phyloP scores from a whole-genome alignment of 2,113 vertebrate species.

The Microtus ochrogaster region DNA sequence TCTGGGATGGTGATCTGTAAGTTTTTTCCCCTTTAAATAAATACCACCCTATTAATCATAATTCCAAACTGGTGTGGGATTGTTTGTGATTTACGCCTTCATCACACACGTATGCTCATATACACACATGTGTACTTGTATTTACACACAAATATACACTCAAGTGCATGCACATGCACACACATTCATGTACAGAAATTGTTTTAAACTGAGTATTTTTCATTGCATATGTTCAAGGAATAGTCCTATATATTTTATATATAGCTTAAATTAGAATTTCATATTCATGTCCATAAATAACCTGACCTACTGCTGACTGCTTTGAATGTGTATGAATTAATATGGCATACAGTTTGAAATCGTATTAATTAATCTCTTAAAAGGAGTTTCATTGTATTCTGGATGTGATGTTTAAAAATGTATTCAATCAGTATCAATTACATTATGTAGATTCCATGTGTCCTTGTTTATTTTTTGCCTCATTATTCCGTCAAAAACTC shows the following conservation, averaged over 20 bases:
- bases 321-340: slow-evolving; percentile 19
- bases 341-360: slow-evolving; percentile 21
- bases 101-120: too few species aligned
- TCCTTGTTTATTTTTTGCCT: slow-evolving; percentile 52
- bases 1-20: too few species aligned
- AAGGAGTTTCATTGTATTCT: slow-evolving; percentile 40
- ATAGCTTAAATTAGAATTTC: slow-evolving; percentile 17
- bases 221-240: background rate
- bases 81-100: too few species aligned
- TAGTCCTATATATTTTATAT: background rate
- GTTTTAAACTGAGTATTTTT: background rate
- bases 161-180: background rate
- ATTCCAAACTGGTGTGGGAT: too few species aligned
- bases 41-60: too few species aligned
- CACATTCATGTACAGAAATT: background rate
- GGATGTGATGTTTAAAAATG: slow-evolving; percentile 1
- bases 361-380: slow-evolving; percentile 9
- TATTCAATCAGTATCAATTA: slow-evolving; percentile 32
- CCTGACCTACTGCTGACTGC: background rate
- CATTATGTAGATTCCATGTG: background rate
- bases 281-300: background rate
- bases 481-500: slow-evolving; percentile 3
- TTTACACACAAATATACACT: background rate
- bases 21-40: too few species aligned
- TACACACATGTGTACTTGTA: too few species aligned